A percentile compares a stretch with the other conserved stretches of the same genome.
These are phyloP conservation scores for Caenorhabditis latens DNA, from an alignment of 1,140 invertebrate genomes.

Conservation along the genomic window DNA sequence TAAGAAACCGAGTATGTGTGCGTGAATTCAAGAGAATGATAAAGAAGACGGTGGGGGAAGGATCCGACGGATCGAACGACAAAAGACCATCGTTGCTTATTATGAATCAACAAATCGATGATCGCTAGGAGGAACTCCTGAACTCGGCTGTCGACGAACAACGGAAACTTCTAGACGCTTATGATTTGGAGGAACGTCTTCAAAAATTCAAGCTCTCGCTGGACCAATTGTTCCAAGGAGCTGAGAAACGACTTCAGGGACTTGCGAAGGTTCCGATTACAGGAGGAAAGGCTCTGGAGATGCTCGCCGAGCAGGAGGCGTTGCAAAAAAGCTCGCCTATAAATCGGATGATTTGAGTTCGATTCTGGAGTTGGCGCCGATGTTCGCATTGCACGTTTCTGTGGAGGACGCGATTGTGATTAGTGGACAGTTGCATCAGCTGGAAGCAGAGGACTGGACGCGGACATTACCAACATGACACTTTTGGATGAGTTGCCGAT, in stretches of 20 bases:
- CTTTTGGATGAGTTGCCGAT: constrained; percentile 87
- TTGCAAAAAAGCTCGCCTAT: constrained; percentile 81
- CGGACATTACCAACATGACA: constrained; percentile 68
- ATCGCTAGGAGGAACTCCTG: constrained; percentile 72
- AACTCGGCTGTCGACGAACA: constrained; percentile 87
- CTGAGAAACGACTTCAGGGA: constrained; percentile 84
- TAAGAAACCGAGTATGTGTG: constrained; percentile 87
- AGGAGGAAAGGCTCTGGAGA: constrained; percentile 64
- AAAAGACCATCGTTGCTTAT: constrained; percentile 59
- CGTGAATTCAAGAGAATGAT: constrained; percentile 90
- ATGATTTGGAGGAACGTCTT: constrained; percentile 84
- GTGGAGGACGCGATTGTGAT: constrained; percentile 89
- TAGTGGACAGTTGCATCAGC: constrained; percentile 75
- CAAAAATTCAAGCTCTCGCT: constrained; percentile 84
- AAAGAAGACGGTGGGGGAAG: constrained; percentile 85
- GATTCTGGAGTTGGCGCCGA: constrained; percentile 82
- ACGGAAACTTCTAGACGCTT: constrained; percentile 88
- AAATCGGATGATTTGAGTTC: constrained; percentile 55
- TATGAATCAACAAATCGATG: constrained; percentile 69
- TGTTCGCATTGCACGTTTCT: constrained; percentile 89
- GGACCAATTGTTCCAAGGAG: constrained; percentile 90
- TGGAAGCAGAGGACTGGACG: constrained; percentile 32
- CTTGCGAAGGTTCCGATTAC: constrained; percentile 67
- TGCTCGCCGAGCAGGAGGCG: constrained; percentile 75
- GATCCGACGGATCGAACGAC: constrained; percentile 83